Evolutionary conservation across 2,797 vertebrate species (phyloP), one percentile per base, ranked within the genome.

Genomic region (Amblyopsis hoosieri): DNA sequence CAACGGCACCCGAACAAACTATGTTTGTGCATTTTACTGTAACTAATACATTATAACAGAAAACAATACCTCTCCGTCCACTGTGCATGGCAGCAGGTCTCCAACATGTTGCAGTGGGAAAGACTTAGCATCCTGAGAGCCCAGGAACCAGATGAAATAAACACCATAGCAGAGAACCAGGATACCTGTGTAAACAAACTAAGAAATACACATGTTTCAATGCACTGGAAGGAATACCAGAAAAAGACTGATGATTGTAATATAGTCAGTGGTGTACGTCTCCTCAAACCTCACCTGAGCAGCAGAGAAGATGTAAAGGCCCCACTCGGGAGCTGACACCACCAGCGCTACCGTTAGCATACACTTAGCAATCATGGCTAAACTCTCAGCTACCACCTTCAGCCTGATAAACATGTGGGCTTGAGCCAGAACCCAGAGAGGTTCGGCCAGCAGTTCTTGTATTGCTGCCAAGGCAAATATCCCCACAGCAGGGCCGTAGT

Each of bases 401-500:
- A 99, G 90, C 14, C 87, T 93, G 54, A 99, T 89, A 62, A 99
- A 95, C 93, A 99, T 95, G 83, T 98, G 95, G 52, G 91, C 93
- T 72, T 99, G 97, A 74, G 97, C 96, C 86, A 99, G 90, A 53
- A 99, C 93, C 95, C 96, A 98, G 60, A 97, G 88, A 0, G 98
- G 97, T 76, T 99, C 97, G 29, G 91, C 93, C 49, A 99, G 88
- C 67, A 99, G 94, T 84, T 99, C 97, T 78, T 95, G 91, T 60
- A 99, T 74, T 1, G 95, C 95, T 0, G 96, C 94, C 62, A 98
- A 64, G 49, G 92, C 94, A 78, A 99, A 99, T 51, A 95, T 54
- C 72, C 93, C 81, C 62, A 99, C 97, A 58, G 94, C 96, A 3
- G 93, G 83, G 62, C 91, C 85, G 46, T 99, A 99, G 85, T 96